phyloP scores from a whole-genome alignment of 1,140 invertebrate genomes.

The Panagrolaimus sp. region DNA sequence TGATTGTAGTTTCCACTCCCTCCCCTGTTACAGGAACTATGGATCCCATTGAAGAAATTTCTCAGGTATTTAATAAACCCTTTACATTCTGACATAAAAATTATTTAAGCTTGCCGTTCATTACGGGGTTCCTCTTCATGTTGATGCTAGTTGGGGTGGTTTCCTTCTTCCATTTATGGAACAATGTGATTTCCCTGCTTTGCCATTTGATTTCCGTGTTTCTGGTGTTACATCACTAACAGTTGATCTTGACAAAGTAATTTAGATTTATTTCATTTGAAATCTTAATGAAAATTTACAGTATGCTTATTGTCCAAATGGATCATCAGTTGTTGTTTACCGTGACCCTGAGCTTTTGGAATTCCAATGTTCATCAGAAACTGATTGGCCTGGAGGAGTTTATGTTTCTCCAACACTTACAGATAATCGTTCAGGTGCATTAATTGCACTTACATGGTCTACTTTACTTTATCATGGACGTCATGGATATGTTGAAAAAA shows the following conservation, averaged over 20 bases:
- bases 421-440: conserved; percentile 35
- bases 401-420: conserved; percentile 42
- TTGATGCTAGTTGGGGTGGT: conserved; percentile 85
- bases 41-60: conserved; percentile 79
- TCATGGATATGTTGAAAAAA: conserved; percentile 42
- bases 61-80: no score
- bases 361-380: conserved; percentile 40
- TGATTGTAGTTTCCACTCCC: conserved; percentile 78
- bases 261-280: not conserved
- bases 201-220: conserved; percentile 79
- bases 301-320: conserved; percentile 45
- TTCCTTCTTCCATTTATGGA: conserved; percentile 87
- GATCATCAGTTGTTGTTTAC: conserved; percentile 45
- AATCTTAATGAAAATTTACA: conserved; percentile 21
- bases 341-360: conserved; percentile 35
- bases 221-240: conserved; percentile 92
- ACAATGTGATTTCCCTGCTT: conserved; percentile 72
- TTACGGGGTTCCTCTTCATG: conserved; percentile 88
- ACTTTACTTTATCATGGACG: conserved; percentile 38
- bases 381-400: conserved; percentile 44
- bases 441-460: conserved; percentile 52
- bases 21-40: conserved; percentile 95
- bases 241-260: conserved; percentile 87
- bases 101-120: conserved; percentile 67
- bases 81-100: no score